A percentile compares a stretch with the other conserved stretches of the same genome.
phyloP scores from a whole-genome alignment of 2,797 vertebrate genomes.

The Rallus crepitans region DNA sequence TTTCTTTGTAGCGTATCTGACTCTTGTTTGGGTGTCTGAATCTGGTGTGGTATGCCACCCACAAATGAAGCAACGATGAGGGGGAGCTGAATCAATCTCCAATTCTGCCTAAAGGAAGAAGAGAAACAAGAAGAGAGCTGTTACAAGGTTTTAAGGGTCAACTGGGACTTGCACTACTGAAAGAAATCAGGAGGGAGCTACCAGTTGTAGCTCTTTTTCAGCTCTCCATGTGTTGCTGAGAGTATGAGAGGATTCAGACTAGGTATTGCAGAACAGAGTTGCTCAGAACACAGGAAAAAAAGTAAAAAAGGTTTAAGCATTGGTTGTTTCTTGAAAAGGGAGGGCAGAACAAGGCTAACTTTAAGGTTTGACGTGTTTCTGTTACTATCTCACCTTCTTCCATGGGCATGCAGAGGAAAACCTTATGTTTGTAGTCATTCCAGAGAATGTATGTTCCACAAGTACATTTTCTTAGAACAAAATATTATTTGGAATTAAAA shows the following conservation, averaged over 20 bases:
- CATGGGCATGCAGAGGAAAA: neutral
- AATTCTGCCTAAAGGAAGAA: neutral
- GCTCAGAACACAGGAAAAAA: neutral
- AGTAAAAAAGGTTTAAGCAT: neutral
- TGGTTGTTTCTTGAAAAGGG: neutral
- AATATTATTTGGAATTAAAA: neutral
- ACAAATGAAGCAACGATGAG: neutral
- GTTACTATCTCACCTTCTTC: neutral
- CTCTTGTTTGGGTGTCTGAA: neutral
- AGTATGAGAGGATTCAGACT: neutral
- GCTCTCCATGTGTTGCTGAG: neutral
- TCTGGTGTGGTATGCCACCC: neutral
- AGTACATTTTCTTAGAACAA: neutral
- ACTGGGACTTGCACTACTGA: rapidly evolving
- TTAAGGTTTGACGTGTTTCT: rapidly evolving
- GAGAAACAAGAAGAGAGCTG: neutral
- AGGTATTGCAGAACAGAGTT: no score
- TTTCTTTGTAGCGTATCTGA: neutral
- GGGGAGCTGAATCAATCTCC: neutral
- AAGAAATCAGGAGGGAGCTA: neutral
- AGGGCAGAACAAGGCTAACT: neutral
- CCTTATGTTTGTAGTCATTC: neutral
- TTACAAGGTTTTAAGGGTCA: neutral
- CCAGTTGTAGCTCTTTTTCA: neutral
- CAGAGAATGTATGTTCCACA: neutral